phyloP scores from a whole-genome alignment of 2,797 vertebrate species.

The Hippopotamyrus pictus region DNA sequence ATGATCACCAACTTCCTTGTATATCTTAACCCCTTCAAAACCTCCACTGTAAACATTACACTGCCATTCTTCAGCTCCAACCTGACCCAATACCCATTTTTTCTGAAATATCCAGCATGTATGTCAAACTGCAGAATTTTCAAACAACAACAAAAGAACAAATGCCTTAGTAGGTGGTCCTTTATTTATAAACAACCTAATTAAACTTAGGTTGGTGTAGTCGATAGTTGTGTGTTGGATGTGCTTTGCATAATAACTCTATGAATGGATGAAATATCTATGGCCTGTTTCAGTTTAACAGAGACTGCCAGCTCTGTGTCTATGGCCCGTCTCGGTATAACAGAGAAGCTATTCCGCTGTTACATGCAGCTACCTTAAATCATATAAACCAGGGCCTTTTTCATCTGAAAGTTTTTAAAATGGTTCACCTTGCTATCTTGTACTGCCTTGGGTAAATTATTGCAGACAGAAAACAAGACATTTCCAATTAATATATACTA shows the following conservation, averaged over 20 bases:
- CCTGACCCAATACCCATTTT: background rate
- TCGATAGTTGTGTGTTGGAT: conserved; percentile 7
- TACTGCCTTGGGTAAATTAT: background rate
- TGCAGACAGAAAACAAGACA: background rate
- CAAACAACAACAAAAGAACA: background rate
- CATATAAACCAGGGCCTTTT: background rate
- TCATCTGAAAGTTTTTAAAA: background rate
- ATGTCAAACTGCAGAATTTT: background rate
- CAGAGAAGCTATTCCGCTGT: background rate
- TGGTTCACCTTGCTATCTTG: background rate
- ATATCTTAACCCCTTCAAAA: conserved; percentile 41
- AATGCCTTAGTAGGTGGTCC: background rate
- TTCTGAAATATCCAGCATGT: background rate
- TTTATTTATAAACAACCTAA: background rate
- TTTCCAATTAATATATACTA: background rate
- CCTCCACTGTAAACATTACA: background rate
- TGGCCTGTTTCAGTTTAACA: background rate
- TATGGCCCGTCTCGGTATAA: background rate
- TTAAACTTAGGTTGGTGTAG: background rate
- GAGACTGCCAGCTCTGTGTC: background rate
- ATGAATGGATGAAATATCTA: background rate
- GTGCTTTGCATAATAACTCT: background rate
- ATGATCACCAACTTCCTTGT: conserved; percentile 60
- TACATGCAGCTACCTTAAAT: background rate
- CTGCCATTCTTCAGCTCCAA: background rate